Conservation (phyloP, 2,888 invertebrate species). For the Drosophila siamana region DNA sequence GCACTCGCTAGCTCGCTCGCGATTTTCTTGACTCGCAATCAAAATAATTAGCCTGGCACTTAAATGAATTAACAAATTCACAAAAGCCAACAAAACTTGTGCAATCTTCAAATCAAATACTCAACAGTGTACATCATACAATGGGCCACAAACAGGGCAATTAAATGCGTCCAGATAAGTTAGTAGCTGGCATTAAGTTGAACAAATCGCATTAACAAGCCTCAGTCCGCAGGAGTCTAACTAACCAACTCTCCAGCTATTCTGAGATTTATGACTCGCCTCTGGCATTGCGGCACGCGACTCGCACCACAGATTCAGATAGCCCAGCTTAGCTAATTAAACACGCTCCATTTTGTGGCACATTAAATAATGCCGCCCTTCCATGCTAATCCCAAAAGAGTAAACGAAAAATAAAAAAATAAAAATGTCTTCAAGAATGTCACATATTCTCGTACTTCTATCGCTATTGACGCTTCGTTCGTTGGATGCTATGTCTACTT, state of each 20-base stretch:
- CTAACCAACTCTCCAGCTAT: background rate
- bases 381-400: conserved; percentile 23
- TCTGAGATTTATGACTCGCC: conserved; percentile 44
- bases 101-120: conserved; percentile 18
- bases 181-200: conserved; percentile 10
- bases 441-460: conserved; percentile 19
- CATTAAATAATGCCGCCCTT: conserved; percentile 40
- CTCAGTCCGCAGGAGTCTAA: background rate
- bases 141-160: conserved; percentile 7
- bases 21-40: conserved; percentile 20
- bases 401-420: conserved; percentile 12
- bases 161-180: conserved; percentile 12
- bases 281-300: conserved; percentile 45
- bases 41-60: conserved; percentile 59
- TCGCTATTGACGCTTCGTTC: conserved; percentile 32
- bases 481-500: conserved; percentile 5
- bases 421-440: conserved; percentile 37
- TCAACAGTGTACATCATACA: conserved; percentile 18
- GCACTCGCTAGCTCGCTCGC: background rate
- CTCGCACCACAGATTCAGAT: conserved; percentile 43
- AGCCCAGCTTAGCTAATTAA: conserved; percentile 53
- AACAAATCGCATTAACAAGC: conserved; percentile 18
- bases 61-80: conserved; percentile 54
- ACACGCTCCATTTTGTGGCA: conserved; percentile 53
- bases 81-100: conserved; percentile 8